These are phyloP conservation scores for Anser brachyrhynchus DNA, from an alignment of 2,113 vertebrate genomes.

Conservation along the genomic window DNA sequence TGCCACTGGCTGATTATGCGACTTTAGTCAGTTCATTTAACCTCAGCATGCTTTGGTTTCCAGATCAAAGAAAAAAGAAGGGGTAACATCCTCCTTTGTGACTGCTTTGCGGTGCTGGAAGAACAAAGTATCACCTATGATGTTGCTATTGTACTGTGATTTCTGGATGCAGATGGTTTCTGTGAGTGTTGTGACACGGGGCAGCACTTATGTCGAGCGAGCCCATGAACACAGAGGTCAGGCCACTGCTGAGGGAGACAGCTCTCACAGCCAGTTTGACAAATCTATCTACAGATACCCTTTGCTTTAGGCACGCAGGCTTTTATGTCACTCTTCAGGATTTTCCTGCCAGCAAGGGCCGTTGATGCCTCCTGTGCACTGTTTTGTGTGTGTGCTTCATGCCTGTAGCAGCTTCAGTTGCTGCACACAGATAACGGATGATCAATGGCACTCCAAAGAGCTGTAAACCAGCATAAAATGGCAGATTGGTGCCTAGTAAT, in stretches of 20 bases:
- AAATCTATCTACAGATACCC: neutral
- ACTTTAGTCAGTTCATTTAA: slow-evolving; percentile 21
- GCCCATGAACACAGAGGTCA: neutral
- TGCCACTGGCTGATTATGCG: slow-evolving; percentile 32
- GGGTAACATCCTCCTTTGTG: neutral
- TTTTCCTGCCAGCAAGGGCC: slow-evolving; percentile 14
- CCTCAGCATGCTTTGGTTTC: neutral
- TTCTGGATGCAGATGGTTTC: neutral
- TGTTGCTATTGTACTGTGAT: neutral
- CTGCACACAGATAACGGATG: neutral
- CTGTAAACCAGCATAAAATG: neutral
- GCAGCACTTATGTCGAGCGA: fast-evolving
- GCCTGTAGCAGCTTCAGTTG: neutral
- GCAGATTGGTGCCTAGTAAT: neutral
- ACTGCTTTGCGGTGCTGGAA: neutral
- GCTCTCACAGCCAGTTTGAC: neutral
- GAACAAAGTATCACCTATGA: neutral
- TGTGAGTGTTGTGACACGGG: neutral
- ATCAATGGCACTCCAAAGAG: neutral
- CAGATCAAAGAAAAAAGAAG: neutral
- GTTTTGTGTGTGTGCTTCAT: neutral
- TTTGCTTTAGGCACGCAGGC: neutral
- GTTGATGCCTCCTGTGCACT: neutral
- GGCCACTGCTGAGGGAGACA: neutral
- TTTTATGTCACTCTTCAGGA: slow-evolving; percentile 13